Evolutionary conservation across 64 coral and sea anemone genomes (phyloP), one percentile per base, ranked within the genome.

Genomic region (Catalaphyllia jardinei): DNA sequence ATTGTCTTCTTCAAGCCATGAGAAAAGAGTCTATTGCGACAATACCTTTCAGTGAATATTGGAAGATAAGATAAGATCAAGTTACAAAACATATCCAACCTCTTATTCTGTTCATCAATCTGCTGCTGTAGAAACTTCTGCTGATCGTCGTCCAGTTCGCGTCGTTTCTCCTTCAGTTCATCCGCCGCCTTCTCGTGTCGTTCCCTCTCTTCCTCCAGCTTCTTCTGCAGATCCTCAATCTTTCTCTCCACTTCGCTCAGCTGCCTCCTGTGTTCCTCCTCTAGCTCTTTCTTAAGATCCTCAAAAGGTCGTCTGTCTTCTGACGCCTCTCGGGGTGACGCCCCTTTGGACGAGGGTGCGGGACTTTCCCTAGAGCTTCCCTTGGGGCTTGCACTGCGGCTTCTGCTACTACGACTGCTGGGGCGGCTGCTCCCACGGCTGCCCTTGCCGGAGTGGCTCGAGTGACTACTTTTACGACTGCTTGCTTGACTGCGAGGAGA

Each of bases 61-160:
- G 9, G 7, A 55, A 55, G 52, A 14, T n/a, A 14, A 11, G 52
- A 11, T 55, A 8, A 11, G 52, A 55, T 55, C 20, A 0, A 22
- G 22, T 11, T 2, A 25, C 29, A 25, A 7, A 69, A n/a, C n/a
- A n/a, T 8, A 1, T 22, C 65, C 4, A 33, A 91, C 78, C 87
- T 93, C 20, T 91, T 74, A 55, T 86, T 89, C 60, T 99, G 94
- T 27, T 99, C 97, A 25, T 95, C 91, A 24, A 99, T 91, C 65
- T 95, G 94, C 61, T 55, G 63, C 46, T 95, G 94, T 10, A 99
- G 20, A 5, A 95, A 76, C n/a, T 76, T 69, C 24, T 93, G 87
- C 33, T 90, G 94, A 9, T 99, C 77, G 2, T 99, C 86, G 62
- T 90, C 82, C 0, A 95, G 59, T 46, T 95, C 79, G 28, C 87